Evolutionary conservation across 2,888 invertebrate genomes (phyloP).

Genomic region (Lithophane leautieri): DNA sequence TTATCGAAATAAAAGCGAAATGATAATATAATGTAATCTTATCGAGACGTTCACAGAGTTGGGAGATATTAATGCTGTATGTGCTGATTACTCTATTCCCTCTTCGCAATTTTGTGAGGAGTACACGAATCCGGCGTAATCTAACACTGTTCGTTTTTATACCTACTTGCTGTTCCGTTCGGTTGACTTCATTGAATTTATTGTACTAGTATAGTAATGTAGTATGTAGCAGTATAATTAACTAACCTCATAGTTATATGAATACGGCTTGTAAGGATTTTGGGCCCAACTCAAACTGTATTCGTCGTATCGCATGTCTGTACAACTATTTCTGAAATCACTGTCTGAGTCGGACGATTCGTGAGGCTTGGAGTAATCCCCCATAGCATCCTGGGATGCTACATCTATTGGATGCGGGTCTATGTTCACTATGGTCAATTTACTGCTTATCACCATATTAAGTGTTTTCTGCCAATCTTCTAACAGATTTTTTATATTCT

Average conservation of each 20-base stretch:
- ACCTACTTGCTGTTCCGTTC: not conserved
- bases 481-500: constrained; percentile 80
- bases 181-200: not conserved
- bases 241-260: constrained; percentile 75
- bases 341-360: constrained; percentile 79
- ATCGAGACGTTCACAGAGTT: constrained; percentile 1
- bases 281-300: constrained; percentile 77
- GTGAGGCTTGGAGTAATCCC: constrained; percentile 81
- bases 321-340: constrained; percentile 73
- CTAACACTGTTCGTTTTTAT: constrained; percentile 20
- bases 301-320: constrained; percentile 76
- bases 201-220: too few species aligned
- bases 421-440: constrained; percentile 75
- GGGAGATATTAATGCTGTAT: constrained; percentile 4
- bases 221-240: constrained; percentile 1
- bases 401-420: constrained; percentile 76
- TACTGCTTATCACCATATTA: constrained; percentile 81
- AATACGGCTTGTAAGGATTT: constrained; percentile 72
- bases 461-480: constrained; percentile 86
- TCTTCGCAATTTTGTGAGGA: constrained; percentile 44
- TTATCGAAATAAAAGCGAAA: not conserved
- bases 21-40: constrained; percentile 14
- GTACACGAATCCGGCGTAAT: constrained; percentile 28
- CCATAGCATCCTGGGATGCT: constrained; percentile 84
- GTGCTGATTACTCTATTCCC: constrained; percentile 20